Evolutionary conservation across 2,888 invertebrate species (phyloP), one percentile per base, ranked within the genome.

Genomic region (Chironomus riparius): DNA sequence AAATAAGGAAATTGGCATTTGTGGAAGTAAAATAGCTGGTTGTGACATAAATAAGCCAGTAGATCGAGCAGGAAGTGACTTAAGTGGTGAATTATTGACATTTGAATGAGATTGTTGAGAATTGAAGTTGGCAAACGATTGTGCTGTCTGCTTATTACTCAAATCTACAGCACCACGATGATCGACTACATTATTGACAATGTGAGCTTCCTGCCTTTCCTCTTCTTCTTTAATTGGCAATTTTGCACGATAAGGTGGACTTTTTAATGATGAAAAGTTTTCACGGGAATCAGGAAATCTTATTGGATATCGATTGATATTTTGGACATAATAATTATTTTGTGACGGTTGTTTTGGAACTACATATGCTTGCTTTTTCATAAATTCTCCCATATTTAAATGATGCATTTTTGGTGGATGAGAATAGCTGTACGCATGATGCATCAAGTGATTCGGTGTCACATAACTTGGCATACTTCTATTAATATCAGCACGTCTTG

Each of bases 281-380:
- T 72, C 72, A 7, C 61, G 15, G 15, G 62, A 72, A 15, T 72
- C 72, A 4, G 72, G 72, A 28, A 72, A 72, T 72, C 62, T 62
- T n/a, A 61, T 50, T 18, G 21, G 72, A 62, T 62, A 65, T 21
- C 65, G 65, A 24, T 65, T 65, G 21, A 24, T 10, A 65, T 65
- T 65, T 62, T 15, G 62, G 13, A 24, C 12, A 24, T 65, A 24
- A 65, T 56, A 56, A 15, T 7, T 56, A 10, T 6, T 24, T 13
- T 13, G 5, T 1, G 62, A 21, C 1, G 65, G 65, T 24, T 24
- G 13, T 6, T 47, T 38, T 38, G 38, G 38, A 10, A 38, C 38
- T 7, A 38, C 38, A 38, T 38, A 38, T 38, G 38, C 38, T 15
- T 6, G 47, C 12, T 69, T 69, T 15, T 69, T 69, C 22, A 21